Conservation (phyloP, 2,113 vertebrate species). For the Percopsis transmontana region DNA sequence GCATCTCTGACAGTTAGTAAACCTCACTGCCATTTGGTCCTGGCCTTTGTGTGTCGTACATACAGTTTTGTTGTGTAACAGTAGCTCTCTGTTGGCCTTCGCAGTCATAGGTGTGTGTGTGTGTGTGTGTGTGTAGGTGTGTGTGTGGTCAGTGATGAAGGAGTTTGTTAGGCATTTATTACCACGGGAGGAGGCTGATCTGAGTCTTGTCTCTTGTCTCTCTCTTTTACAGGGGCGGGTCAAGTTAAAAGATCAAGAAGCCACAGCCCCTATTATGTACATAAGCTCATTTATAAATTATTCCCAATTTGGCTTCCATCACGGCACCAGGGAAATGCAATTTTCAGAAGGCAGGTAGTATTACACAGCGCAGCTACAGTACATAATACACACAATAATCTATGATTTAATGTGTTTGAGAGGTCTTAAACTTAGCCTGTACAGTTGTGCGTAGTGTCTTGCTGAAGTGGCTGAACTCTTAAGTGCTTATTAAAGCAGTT, state of each 20-base stretch:
- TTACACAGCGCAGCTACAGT: not conserved
- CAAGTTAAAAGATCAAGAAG: slow-evolving; percentile 34
- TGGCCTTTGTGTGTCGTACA: not conserved
- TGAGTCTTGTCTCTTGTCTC: slow-evolving; percentile 21
- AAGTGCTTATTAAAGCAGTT: slow-evolving; percentile 2
- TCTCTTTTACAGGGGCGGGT: slow-evolving; percentile 29
- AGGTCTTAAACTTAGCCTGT: not conserved
- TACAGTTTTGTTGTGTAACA: not conserved
- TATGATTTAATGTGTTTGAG: not conserved
- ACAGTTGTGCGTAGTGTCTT: not conserved
- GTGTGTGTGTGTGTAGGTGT: not conserved
- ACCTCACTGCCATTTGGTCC: not conserved
- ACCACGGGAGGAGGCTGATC: slow-evolving; percentile 23
- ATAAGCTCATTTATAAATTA: not conserved
- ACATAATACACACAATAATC: not conserved
- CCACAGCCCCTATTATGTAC: not conserved
- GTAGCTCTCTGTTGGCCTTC: slow-evolving; percentile 4
- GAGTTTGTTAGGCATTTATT: slow-evolving; percentile 33
- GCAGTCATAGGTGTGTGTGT: not conserved
- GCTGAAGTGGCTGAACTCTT: slow-evolving; percentile 1
- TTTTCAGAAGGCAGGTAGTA: not conserved
- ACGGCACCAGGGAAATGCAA: not conserved
- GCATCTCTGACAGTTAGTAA: not conserved
- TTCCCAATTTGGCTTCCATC: not conserved
- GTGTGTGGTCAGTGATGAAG: too few relatives aligned